Evolutionary conservation across 2,888 invertebrate genomes (phyloP).

Genomic region (Zaprionus lineosus): DNA sequence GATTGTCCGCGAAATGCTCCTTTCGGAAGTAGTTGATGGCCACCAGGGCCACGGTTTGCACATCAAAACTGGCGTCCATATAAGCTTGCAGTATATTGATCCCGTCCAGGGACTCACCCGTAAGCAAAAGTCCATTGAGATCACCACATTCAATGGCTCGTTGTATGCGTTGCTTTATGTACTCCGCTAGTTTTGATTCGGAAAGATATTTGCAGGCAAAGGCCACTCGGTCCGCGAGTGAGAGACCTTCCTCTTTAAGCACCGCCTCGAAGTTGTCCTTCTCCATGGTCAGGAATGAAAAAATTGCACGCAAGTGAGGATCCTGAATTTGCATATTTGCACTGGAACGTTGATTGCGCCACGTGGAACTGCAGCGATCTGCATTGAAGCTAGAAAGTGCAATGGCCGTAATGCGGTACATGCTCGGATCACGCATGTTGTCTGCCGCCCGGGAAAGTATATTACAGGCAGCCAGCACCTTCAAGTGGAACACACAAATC

Average conservation of each 20-base stretch:
- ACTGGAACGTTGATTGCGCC: conserved; percentile 89
- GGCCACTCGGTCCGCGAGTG: conserved; percentile 94
- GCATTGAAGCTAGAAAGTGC: conserved; percentile 93
- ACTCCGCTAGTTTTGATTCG: conserved; percentile 90
- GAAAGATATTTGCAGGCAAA: conserved; percentile 94
- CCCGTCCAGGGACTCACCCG: conserved; percentile 90
- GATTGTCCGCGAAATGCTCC: conserved; percentile 86
- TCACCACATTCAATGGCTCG: conserved; percentile 90
- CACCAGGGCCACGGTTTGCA: conserved; percentile 94
- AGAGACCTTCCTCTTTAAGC: conserved; percentile 92
- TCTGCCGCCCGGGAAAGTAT: conserved; percentile 90
- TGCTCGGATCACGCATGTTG: conserved; percentile 79
- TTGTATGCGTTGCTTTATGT: conserved; percentile 88
- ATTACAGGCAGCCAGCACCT: conserved; percentile 92
- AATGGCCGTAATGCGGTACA: conserved; percentile 86
- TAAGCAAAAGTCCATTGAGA: conserved; percentile 93
- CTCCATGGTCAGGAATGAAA: conserved; percentile 93
- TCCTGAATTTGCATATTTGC: conserved; percentile 92
- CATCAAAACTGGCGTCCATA: conserved; percentile 93
- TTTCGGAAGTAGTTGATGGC: conserved; percentile 90
- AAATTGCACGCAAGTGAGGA: conserved; percentile 95
- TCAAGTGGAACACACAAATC: conserved; percentile 94
- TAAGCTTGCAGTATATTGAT: conserved; percentile 88
- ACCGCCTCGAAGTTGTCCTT: conserved; percentile 89
- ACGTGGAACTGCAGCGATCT: conserved; percentile 89